phyloP scores from a whole-genome alignment of 92 coral and sea anemone species.

The Muricea muricata region DNA sequence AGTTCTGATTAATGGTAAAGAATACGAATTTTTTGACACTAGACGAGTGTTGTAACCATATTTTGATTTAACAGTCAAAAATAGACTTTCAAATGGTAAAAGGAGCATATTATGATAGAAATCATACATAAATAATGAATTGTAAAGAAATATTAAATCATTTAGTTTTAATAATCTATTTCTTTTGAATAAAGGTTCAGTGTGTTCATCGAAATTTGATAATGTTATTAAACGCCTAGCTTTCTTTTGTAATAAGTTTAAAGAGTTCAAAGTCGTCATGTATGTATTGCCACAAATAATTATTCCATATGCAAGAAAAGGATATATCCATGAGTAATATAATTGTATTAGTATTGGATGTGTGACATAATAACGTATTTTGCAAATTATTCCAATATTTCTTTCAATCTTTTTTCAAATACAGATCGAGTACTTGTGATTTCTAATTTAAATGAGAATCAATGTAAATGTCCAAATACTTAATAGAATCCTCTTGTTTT shows the following conservation, averaged over 20 bases:
- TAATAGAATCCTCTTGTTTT: conserved; percentile 31
- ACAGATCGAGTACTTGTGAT: conserved; percentile 17
- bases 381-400: conserved; percentile 52
- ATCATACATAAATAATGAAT: conserved; percentile 44
- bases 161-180: background rate
- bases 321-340: conserved; percentile 55
- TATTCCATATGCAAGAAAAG: conserved; percentile 51
- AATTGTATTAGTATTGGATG: conserved; percentile 16
- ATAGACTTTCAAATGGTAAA: conserved; percentile 39
- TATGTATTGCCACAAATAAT: conserved; percentile 57
- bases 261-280: conserved; percentile 30
- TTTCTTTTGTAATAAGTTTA: conserved; percentile 35
- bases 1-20: conserved; percentile 50
- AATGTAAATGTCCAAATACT: conserved; percentile 45
- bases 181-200: conserved; percentile 48
- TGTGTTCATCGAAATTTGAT: conserved; percentile 28
- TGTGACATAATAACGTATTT: conserved; percentile 38
- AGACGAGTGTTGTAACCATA: conserved; percentile 58
- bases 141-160: conserved; percentile 27
- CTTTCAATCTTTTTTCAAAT: conserved; percentile 47
- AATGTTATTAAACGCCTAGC: conserved; percentile 26
- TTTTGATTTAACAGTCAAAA: conserved; percentile 17
- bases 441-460: conserved; percentile 51
- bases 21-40: conserved; percentile 43
- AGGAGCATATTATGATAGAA: conserved; percentile 32